Evolutionary conservation across 2,797 vertebrate species (phyloP), one percentile per base, ranked within the genome.

Genomic region (Hydrolagus colliei): DNA sequence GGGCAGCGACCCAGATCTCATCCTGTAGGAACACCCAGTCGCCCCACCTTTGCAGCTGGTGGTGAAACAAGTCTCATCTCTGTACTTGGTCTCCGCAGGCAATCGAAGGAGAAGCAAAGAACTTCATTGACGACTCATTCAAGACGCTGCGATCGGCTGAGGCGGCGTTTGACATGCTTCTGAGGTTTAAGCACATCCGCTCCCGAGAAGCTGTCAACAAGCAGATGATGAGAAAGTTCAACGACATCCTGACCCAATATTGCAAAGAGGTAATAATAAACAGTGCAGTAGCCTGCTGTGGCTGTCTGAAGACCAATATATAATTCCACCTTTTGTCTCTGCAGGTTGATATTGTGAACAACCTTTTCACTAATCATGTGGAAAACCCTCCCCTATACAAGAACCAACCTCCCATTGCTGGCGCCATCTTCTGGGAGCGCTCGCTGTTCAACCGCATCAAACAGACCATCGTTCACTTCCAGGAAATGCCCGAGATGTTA

Each of bases 41-140:
- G 41, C 41, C 41, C 41, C 41, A 3, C 41, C 41, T 6, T 6
- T 52, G 41, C 41, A 52, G 41, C 41, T 6, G 6, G 41, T 52
- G 2, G 41, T 52, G 41, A 52, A 52, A 52, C 41, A 52, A 52
- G 41, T 65, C 67, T 75, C 41, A 13, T n/a, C 65, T 22, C 71
- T 27, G 61, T 52, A 20, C 12, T 73, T 73, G 32, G 41, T 87
- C 87, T 68, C 86, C 76, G 27, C 90, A 99, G 97, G 90, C 89
- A 87, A 94, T 98, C 87, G 97, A 99, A 91, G 94, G 89, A 89
- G 94, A 97, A 88, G 95, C 96, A 75, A 95, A 95, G 89, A 89
- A 86, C 80, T 95, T 98, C 86, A 95, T 99, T 9, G 95, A 99
- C 41, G 93, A 96, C 87, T 97, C 96, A 78, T 99, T 98, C 89